phyloP scores from a whole-genome alignment of 2,113 vertebrate genomes.

The Alectura lathami region DNA sequence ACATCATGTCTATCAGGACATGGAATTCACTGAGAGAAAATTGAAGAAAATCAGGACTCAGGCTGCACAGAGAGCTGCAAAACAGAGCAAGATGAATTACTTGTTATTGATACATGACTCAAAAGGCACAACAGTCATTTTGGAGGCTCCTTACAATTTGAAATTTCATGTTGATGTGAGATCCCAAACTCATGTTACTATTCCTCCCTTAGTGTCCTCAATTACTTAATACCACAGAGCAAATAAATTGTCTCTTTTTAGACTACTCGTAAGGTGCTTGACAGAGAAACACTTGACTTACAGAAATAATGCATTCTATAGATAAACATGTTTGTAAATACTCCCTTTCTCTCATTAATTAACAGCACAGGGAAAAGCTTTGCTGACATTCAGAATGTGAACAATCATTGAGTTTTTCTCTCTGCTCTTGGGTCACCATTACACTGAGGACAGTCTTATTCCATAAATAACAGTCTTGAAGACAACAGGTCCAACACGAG shows the following conservation, averaged over 20 bases:
- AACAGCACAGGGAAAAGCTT: background rate
- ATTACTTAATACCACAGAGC: background rate
- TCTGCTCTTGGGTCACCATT: background rate
- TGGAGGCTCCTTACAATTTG: background rate
- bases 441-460: background rate
- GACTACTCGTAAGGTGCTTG: background rate
- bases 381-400: background rate
- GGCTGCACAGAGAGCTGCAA: background rate
- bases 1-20: background rate
- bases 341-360: background rate
- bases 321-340: background rate
- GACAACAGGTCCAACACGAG: background rate
- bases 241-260: constrained; percentile 25
- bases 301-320: background rate
- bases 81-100: background rate
- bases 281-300: background rate
- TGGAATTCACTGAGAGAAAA: background rate
- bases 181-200: background rate
- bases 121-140: background rate
- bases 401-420: background rate
- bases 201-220: background rate
- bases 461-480: background rate
- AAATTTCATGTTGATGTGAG: background rate
- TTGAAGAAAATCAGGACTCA: background rate
- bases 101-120: background rate